These are phyloP conservation scores for Tetramorium alpestre DNA, from an alignment of 1,140 invertebrate species.

Conservation along the genomic window DNA sequence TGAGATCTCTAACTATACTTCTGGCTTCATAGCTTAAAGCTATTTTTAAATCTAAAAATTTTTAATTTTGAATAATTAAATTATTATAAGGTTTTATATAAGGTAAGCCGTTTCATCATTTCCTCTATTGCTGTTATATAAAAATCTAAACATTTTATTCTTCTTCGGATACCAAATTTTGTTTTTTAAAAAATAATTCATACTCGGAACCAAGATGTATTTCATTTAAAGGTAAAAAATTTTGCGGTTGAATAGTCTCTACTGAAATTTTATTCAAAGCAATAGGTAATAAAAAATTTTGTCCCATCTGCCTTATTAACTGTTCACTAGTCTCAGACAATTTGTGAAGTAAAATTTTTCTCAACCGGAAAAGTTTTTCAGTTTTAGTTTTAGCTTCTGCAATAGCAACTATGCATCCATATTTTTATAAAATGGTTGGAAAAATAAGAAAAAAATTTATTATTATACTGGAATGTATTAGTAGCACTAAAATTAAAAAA, in stretches of 20 bases:
- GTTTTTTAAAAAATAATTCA: neutral
- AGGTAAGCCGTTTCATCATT: neutral
- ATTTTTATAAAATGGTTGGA: too few relatives aligned
- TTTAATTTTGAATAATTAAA: neutral
- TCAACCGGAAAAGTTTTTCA: too few relatives aligned
- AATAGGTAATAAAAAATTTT: conserved; percentile 7
- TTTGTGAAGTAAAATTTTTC: too few relatives aligned
- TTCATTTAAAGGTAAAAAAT: neutral
- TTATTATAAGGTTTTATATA: neutral
- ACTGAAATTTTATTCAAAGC: neutral
- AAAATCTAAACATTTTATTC: conserved; percentile 30
- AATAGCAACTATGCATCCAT: too few relatives aligned
- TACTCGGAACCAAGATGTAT: conserved; percentile 4
- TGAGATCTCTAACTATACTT: neutral
- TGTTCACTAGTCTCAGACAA: neutral
- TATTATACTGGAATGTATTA: too few relatives aligned
- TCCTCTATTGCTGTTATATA: conserved; percentile 12
- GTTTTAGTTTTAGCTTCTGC: too few relatives aligned
- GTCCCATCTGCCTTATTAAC: conserved; percentile 33
- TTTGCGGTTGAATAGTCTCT: neutral
- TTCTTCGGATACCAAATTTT: neutral
- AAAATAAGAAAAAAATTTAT: too few relatives aligned
- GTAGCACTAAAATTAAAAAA: too few relatives aligned
- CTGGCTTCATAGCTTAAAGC: neutral
- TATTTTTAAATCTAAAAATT: conserved; percentile 21